These are phyloP conservation scores for Lepus townsendii DNA, from an alignment of 2,797 vertebrate genomes.

Conservation along the genomic window DNA sequence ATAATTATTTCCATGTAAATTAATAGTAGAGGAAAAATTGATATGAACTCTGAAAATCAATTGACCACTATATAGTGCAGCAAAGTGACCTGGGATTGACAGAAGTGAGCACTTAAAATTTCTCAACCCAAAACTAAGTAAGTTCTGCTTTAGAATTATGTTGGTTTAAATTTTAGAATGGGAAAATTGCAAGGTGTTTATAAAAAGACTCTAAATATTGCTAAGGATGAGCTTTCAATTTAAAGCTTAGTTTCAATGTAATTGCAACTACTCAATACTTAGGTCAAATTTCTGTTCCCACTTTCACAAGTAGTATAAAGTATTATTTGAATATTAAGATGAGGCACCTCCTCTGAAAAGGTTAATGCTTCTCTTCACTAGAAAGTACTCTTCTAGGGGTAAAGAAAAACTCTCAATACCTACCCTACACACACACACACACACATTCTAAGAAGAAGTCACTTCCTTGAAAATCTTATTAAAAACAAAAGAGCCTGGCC, in stretches of 20 bases:
- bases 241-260: background rate
- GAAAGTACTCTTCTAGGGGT: background rate
- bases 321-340: constrained; percentile 26
- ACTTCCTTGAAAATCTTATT: constrained; percentile 58
- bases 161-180: background rate
- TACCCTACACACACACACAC: background rate
- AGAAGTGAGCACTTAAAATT: constrained; percentile 9
- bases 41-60: background rate
- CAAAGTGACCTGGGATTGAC: background rate
- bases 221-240: background rate
- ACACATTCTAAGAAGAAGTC: background rate
- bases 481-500: constrained; percentile 5
- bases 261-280: constrained; percentile 19
- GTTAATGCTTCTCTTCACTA: constrained; percentile 5
- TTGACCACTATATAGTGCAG: background rate
- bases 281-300: constrained; percentile 38
- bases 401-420: background rate
- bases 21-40: constrained; percentile 47
- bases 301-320: background rate
- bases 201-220: background rate
- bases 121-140: constrained; percentile 28
- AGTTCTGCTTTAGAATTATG: constrained; percentile 13
- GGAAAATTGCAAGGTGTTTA: background rate
- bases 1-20: constrained; percentile 31
- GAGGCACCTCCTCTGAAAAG: constrained; percentile 3